Percentiles rank a stretch among this genome's conserved stretches.
Evolutionary conservation across 2,888 invertebrate species (phyloP).

Genomic region (Apamea sordens): DNA sequence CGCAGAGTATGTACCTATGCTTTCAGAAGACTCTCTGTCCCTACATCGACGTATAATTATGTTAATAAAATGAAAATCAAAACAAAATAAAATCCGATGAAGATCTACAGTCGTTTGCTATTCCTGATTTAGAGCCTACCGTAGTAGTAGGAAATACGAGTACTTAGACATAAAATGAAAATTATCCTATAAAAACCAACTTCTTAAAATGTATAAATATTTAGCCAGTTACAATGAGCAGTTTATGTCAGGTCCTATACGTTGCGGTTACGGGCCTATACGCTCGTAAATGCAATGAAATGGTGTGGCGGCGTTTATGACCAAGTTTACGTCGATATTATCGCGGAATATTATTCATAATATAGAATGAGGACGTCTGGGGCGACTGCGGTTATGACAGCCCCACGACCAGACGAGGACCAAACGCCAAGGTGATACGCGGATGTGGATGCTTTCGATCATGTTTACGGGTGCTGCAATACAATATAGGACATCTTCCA

Average conservation of each 20-base stretch:
- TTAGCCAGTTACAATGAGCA: constrained; percentile 50
- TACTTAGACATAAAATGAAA: constrained; percentile 19
- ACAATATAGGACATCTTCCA: not conserved
- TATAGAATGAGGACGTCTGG: constrained; percentile 79
- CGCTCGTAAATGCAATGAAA: constrained; percentile 74
- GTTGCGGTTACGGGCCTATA: constrained; percentile 66
- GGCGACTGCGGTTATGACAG: constrained; percentile 68
- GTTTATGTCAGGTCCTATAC: constrained; percentile 61
- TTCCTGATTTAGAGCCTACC: not conserved
- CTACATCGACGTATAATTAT: no score
- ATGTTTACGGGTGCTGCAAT: constrained; percentile 3
- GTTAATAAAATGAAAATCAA: constrained; percentile 8
- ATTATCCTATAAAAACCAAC: constrained; percentile 16
- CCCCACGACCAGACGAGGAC: constrained; percentile 32
- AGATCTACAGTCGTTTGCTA: constrained; percentile 5
- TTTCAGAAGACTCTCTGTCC: not conserved
- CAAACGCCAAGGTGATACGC: constrained; percentile 56
- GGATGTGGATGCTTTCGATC: constrained; percentile 9
- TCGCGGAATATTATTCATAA: constrained; percentile 77
- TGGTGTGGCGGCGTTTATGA: constrained; percentile 66
- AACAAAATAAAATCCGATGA: constrained; percentile 3
- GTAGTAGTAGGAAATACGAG: not conserved
- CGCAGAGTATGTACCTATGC: not conserved
- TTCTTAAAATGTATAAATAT: constrained; percentile 32
- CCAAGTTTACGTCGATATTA: constrained; percentile 71